Evolutionary conservation across 2,797 vertebrate genomes (phyloP).

Genomic region (Thaleichthys pacificus): DNA sequence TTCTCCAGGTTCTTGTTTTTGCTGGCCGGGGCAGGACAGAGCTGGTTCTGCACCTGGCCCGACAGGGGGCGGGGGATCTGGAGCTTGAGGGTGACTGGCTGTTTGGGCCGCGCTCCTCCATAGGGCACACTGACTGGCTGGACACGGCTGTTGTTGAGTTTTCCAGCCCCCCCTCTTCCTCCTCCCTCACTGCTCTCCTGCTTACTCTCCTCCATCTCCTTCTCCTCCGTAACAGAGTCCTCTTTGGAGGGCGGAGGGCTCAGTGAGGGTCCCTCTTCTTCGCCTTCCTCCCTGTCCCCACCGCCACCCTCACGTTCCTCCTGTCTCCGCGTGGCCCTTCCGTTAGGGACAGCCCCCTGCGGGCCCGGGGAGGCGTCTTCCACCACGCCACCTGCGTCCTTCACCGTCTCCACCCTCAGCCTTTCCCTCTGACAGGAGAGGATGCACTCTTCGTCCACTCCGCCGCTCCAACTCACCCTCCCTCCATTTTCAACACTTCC

Average conservation of each 20-base stretch:
- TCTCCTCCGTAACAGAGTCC: conserved; percentile 97
- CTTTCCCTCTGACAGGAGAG: conserved; percentile 18
- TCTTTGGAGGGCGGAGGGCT: conserved; percentile 91
- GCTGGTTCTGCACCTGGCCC: conserved; percentile 87
- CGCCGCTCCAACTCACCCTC: conserved; percentile 8
- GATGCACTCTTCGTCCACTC: conserved; percentile 37
- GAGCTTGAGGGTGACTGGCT: conserved; percentile 92
- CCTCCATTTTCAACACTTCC: conserved; percentile 33
- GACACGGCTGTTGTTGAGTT: conserved; percentile 81
- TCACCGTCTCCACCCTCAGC: conserved; percentile 9
- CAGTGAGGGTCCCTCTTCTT: conserved; percentile 64
- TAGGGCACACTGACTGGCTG: conserved; percentile 89
- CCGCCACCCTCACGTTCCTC: conserved; percentile 25
- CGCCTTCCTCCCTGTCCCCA: conserved; percentile 26
- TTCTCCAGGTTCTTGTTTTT: conserved; percentile 91
- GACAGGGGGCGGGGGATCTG: conserved; percentile 90
- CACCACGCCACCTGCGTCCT: not conserved
- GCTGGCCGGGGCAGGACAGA: conserved; percentile 67
- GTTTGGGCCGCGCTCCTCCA: conserved; percentile 94
- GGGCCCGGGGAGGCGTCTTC: not conserved
- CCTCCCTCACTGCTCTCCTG: conserved; percentile 83
- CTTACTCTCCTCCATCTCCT: conserved; percentile 98
- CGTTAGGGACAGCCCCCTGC: not conserved
- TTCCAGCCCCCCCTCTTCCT: conserved; percentile 60
- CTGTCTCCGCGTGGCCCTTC: conserved; percentile 11